Evolutionary conservation across 2,797 vertebrate genomes (phyloP).

Genomic region (Stomatorhinus walkeri): DNA sequence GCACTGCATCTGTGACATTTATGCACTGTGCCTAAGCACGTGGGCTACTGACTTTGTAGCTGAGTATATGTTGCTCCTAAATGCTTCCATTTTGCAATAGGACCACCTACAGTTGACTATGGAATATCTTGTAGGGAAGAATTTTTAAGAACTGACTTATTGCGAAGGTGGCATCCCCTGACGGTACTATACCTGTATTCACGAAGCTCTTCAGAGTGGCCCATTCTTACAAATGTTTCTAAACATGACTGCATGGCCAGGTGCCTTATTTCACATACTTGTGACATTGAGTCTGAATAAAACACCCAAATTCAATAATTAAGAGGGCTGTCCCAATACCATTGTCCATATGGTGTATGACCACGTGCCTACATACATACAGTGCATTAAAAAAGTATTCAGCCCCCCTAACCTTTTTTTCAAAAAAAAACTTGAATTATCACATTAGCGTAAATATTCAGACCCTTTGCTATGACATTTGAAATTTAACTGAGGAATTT

Average conservation of each 20-base stretch:
- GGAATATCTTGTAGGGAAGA: background rate
- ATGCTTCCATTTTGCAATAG: background rate
- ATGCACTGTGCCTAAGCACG: background rate
- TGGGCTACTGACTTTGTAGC: background rate
- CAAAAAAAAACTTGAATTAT: background rate
- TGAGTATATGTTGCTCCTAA: background rate
- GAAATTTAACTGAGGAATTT: slow-evolving; percentile 2
- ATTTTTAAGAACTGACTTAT: background rate
- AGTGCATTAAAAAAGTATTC: too few species aligned
- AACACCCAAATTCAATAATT: background rate
- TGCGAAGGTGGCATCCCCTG: background rate
- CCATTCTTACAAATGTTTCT: background rate
- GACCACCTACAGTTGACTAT: background rate
- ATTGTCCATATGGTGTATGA: background rate
- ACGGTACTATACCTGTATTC: background rate
- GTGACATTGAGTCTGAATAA: background rate
- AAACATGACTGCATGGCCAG: background rate
- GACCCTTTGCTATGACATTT: slow-evolving; percentile 19
- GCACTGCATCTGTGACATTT: background rate
- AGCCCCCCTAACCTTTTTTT: background rate
- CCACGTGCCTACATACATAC: background rate
- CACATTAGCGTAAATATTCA: slow-evolving; percentile 12
- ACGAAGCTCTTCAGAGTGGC: background rate
- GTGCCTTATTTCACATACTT: background rate
- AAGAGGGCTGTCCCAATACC: background rate